phyloP scores from a whole-genome alignment of 2,888 invertebrate genomes.

The Eueremaeus valkanovi region DNA sequence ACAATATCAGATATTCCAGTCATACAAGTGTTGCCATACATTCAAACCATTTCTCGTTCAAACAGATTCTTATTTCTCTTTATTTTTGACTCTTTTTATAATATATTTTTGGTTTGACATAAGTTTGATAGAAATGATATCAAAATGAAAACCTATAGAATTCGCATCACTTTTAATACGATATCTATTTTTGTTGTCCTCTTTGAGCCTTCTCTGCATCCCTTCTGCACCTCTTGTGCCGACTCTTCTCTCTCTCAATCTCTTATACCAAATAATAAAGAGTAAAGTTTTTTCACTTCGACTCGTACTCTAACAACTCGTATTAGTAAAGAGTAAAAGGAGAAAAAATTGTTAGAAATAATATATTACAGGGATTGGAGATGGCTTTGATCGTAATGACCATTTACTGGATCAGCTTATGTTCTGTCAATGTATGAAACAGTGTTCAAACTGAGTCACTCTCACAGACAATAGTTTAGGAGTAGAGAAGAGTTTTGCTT shows the following conservation, averaged over 20 bases:
- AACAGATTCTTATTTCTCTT: not conserved
- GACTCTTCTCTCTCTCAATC: too few species aligned
- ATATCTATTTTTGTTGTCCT: not conserved
- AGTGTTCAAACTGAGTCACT: constrained; percentile 6
- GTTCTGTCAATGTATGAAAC: constrained; percentile 14
- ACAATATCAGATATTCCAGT: constrained; percentile 4
- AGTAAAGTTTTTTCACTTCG: not conserved
- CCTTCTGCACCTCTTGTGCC: too few species aligned
- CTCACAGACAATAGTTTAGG: not conserved
- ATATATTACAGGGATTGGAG: constrained; percentile 20
- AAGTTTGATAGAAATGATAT: constrained; percentile 13
- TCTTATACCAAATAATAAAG: not conserved
- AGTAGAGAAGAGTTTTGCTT: not conserved
- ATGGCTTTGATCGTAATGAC: constrained; percentile 26
- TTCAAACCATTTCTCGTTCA: not conserved
- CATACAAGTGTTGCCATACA: too few species aligned
- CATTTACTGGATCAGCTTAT: constrained; percentile 28
- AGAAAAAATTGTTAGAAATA: constrained; percentile 4
- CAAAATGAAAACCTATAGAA: not conserved
- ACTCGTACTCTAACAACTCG: not conserved
- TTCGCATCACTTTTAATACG: not conserved
- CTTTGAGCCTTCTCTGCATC: not conserved
- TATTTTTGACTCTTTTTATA: not conserved
- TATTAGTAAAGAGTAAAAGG: not conserved
- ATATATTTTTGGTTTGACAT: not conserved